Base-by-base conservation (phyloP, 2,888 invertebrate genomes). In the Meloe dianella region DNA sequence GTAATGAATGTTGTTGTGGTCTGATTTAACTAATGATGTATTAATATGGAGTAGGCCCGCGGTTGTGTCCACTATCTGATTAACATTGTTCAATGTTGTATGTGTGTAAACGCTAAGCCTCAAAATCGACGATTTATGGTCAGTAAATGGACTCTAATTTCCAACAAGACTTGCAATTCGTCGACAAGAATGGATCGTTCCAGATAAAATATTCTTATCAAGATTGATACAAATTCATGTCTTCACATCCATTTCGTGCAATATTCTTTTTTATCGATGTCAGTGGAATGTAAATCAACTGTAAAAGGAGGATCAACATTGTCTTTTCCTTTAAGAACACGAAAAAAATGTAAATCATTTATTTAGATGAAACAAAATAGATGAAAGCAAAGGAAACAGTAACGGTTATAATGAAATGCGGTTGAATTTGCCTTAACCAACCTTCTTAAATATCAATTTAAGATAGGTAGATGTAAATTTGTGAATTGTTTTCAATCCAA, bases 31-130 rank as follows among this genome's bases (percentile, higher is more conserved):
- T 68, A 69, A 69, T 69, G 69, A 69, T 66, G 66, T 63, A 69
- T 69, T 69, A 69, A 69, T 69, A 66, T 62, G 69, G 59, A 69
- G 64, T 69, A 64, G 66, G 59, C 66, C 66, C 66, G 63, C 66
- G 64, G 64, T 64, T 69, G 60, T 69, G 61, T 24, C 66, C 35
- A 61, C 60, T 68, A 69, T 66, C 66, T 69, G 69, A 69, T 69
- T 64, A 69, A 59, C 66, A 69, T 66, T 66, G 64, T 66, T 61
- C 64, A 51, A 60, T 61, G 61, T 60, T 32, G 29, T 35, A 14
- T 20, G n/a, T 30, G 57, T n/a, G 17, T 32, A 32, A 32, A 57
- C 29, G 27, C 8, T 22, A 27, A 61, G 61, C 67, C 64, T 57
- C 61, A 61, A 35, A 58, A 35, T 47, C 51, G 35, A 57, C 57